A percentile compares a stretch with the other conserved stretches of the same genome.
Evolutionary conservation across 2,113 vertebrate species (phyloP).

Genomic region (Heterochromis multidens): DNA sequence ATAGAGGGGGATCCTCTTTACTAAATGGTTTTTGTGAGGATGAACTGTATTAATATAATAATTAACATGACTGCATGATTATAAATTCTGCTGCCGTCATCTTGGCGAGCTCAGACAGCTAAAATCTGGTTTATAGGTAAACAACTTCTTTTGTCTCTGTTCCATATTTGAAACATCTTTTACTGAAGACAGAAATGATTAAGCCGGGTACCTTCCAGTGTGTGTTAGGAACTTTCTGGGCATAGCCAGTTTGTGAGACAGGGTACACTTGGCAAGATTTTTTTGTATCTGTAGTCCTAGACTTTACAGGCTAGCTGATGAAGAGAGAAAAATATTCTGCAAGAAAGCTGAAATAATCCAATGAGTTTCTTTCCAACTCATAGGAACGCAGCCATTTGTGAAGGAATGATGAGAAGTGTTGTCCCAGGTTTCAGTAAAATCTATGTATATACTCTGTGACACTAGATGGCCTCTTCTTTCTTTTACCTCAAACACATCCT

Average conservation of each 20-base stretch:
- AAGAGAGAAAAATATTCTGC: background rate
- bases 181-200: background rate
- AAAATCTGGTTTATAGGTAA: background rate
- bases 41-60: background rate
- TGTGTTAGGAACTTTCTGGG: background rate
- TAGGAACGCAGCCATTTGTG: background rate
- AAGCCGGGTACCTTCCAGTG: background rate
- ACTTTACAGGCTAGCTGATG: background rate
- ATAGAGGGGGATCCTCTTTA: background rate
- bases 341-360: background rate
- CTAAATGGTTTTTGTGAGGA: background rate
- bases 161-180: slow-evolving; percentile 24
- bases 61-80: background rate
- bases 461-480: background rate
- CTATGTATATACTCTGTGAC: background rate
- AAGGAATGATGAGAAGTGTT: background rate
- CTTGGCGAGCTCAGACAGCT: slow-evolving; percentile 20
- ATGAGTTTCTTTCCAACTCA: background rate
- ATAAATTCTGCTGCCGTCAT: slow-evolving; percentile 23
- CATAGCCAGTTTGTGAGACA: background rate
- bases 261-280: fast-evolving
- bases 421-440: background rate
- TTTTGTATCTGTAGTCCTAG: background rate
- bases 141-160: background rate
- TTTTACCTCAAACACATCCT: background rate